These are phyloP conservation scores for Orbicella faveolata DNA, from an alignment of 64 coral and sea anemone genomes.

Conservation along the genomic window DNA sequence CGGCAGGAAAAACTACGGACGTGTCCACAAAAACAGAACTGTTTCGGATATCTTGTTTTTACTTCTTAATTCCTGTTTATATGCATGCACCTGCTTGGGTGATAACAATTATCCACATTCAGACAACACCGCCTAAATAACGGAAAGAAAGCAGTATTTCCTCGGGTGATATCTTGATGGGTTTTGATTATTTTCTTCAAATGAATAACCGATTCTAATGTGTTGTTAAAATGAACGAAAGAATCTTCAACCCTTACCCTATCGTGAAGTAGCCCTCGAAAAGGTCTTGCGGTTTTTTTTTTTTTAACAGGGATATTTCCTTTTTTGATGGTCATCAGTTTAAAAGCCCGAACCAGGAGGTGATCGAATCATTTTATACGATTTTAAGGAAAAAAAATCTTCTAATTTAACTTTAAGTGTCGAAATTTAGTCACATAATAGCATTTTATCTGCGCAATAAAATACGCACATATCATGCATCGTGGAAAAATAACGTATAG, in stretches of 20 bases:
- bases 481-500: background rate
- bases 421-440: background rate
- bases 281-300: too few species aligned
- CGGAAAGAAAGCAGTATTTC: background rate
- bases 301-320: too few species aligned
- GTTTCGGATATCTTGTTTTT: background rate
- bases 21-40: background rate
- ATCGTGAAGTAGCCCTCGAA: too few species aligned
- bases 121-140: background rate
- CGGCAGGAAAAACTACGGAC: too few species aligned
- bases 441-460: background rate
- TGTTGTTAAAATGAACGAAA: background rate
- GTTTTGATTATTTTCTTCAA: constrained; percentile 12
- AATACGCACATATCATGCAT: background rate
- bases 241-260: too few species aligned
- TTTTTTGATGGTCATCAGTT: too few species aligned
- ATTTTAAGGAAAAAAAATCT: too few species aligned
- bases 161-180: background rate
- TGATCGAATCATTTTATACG: too few species aligned
- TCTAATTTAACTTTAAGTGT: background rate
- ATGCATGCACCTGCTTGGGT: background rate
- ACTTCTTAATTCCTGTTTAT: background rate
- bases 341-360: too few species aligned
- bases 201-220: background rate
- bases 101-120: background rate